Conservation (phyloP, 92 coral and sea anemone genomes). For the Porites divaricata region DNA sequence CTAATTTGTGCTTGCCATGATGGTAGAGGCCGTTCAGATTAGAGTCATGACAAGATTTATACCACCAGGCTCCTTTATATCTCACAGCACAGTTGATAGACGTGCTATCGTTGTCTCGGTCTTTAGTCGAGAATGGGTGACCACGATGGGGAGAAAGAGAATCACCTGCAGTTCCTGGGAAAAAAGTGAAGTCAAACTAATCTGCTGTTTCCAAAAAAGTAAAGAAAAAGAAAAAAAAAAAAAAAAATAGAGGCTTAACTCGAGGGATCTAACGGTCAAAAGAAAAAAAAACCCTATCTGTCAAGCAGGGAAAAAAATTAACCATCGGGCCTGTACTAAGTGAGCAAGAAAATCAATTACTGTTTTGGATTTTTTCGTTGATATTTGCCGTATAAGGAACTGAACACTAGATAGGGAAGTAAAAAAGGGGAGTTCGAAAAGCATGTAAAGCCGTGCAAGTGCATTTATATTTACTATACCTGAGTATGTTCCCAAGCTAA, state of each 20-base stretch:
- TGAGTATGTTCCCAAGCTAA: slow-evolving; percentile 52
- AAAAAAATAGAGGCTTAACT: too few relatives aligned
- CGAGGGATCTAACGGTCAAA: too few relatives aligned
- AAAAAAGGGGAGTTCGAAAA: too few relatives aligned
- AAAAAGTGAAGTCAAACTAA: not conserved
- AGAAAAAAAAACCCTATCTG: too few relatives aligned
- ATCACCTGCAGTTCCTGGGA: not conserved
- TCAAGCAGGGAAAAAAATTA: too few relatives aligned
- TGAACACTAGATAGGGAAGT: too few relatives aligned
- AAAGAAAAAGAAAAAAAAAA: too few relatives aligned
- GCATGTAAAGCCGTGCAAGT: too few relatives aligned
- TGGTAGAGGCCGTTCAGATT: not conserved
- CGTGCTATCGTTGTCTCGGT: not conserved
- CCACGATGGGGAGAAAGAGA: not conserved
- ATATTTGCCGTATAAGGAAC: too few relatives aligned
- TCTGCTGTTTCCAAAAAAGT: not conserved
- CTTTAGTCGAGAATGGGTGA: not conserved
- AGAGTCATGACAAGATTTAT: not conserved
- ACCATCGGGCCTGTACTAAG: too few relatives aligned
- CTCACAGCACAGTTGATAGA: not conserved
- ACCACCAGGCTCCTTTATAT: not conserved
- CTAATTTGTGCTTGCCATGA: not conserved
- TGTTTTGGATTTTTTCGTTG: too few relatives aligned
- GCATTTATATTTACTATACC: slow-evolving; percentile 3
- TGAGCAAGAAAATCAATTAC: too few relatives aligned